These are phyloP conservation scores for Geodia barretti DNA, from an alignment of 37 sponge, comb jelly and placozoan genomes.

Conservation along the genomic window DNA sequence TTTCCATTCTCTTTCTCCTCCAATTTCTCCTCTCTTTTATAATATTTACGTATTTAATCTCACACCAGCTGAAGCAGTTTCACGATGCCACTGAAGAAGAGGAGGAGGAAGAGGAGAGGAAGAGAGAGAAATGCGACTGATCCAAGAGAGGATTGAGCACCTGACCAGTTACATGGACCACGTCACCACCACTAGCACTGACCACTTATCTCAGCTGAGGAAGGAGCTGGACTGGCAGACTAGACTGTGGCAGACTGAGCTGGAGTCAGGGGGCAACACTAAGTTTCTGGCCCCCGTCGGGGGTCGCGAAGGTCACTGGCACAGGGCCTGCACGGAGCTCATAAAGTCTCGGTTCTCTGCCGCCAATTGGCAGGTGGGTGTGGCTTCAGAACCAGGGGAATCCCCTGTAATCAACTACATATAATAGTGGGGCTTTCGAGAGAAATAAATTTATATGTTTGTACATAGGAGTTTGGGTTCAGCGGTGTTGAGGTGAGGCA, in stretches of 20 bases:
- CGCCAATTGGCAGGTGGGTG: slow-evolving; percentile 33
- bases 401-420: too few species aligned
- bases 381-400: slow-evolving; percentile 33
- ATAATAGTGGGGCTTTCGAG: too few species aligned
- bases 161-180: not conserved
- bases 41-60: too few species aligned
- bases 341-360: slow-evolving; percentile 56
- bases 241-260: slow-evolving; percentile 51
- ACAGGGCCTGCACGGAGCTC: slow-evolving; percentile 66
- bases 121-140: not conserved
- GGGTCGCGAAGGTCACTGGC: slow-evolving; percentile 51
- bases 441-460: too few species aligned
- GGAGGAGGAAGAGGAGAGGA: too few species aligned
- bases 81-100: too few species aligned
- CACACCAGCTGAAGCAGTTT: too few species aligned
- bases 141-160: not conserved
- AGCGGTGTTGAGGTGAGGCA: slow-evolving; percentile 54
- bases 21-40: too few species aligned
- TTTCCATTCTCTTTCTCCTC: too few species aligned
- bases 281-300: slow-evolving; percentile 47
- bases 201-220: not conserved
- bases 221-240: not conserved
- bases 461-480: slow-evolving; percentile 37
- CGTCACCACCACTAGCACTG: not conserved
- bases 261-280: slow-evolving; percentile 82